Conservation (phyloP, 2,888 invertebrate species). For the Lycocerus yunnanus region DNA sequence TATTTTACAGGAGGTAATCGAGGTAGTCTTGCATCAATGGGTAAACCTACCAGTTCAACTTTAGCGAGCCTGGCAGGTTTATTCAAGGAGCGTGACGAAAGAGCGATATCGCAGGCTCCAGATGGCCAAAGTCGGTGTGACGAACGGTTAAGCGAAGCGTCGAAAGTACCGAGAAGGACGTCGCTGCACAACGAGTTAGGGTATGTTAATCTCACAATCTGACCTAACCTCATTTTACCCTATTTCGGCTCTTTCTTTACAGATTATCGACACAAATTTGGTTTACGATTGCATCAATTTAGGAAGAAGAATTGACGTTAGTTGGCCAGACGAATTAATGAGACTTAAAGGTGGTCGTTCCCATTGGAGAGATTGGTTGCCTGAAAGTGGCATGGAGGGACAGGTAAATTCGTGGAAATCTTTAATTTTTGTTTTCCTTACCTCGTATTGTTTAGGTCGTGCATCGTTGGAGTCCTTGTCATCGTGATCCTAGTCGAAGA, state of each 20-base stretch:
- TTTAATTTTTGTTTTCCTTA: neutral
- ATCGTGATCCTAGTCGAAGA: conserved; percentile 82
- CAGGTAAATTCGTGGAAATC: conserved; percentile 58
- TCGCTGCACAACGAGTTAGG: conserved; percentile 60
- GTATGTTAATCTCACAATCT: conserved; percentile 20
- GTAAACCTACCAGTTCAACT: conserved; percentile 87
- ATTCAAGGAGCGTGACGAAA: conserved; percentile 59
- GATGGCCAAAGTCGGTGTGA: conserved; percentile 44
- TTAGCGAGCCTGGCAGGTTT: conserved; percentile 84
- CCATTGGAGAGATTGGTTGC: conserved; percentile 90
- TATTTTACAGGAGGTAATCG: conserved; percentile 65
- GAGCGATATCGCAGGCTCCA: conserved; percentile 48
- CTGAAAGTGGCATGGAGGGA: conserved; percentile 91
- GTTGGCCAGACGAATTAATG: conserved; percentile 93
- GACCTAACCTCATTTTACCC: neutral
- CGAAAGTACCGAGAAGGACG: conserved; percentile 53
- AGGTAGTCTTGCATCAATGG: conserved; percentile 81
- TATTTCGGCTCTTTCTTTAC: conserved; percentile 28
- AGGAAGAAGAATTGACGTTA: conserved; percentile 88
- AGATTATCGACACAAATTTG: conserved; percentile 68
- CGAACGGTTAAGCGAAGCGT: conserved; percentile 48
- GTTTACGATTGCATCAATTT: conserved; percentile 92
- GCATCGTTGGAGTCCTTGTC: conserved; percentile 93
- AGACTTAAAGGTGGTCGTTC: conserved; percentile 84
- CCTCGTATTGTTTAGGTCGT: conserved; percentile 67